Percentiles rank a stretch among this genome's conserved stretches.
Conservation (phyloP, 1,140 invertebrate species). For the Trachymyrmex cornetzi region DNA sequence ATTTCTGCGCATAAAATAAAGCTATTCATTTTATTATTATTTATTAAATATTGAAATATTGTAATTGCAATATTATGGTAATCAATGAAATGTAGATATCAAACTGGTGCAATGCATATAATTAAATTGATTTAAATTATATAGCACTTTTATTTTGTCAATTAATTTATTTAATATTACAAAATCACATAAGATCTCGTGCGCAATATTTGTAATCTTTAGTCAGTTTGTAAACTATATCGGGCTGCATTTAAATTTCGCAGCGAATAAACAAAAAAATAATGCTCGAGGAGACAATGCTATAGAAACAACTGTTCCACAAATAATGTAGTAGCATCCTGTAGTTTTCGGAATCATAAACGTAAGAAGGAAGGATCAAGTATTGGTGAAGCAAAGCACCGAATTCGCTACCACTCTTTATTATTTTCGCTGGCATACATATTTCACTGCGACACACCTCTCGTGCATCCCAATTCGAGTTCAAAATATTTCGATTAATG, state of each 20-base stretch:
- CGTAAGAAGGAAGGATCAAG: constrained; percentile 4
- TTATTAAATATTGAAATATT: not conserved
- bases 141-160: not conserved
- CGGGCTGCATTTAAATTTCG: not conserved
- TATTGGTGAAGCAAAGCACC: constrained; percentile 4
- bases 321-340: constrained; percentile 38
- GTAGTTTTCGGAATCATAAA: not conserved
- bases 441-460: not conserved
- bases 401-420: constrained; percentile 73
- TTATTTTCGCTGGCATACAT: constrained; percentile 42
- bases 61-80: not conserved
- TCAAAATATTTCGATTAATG: constrained; percentile 76
- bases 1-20: not conserved
- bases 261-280: constrained; percentile 14
- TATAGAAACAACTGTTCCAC: constrained; percentile 24
- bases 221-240: not conserved
- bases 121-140: constrained; percentile 4
- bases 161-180: not conserved
- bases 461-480: not conserved
- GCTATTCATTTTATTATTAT: not conserved
- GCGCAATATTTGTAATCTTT: not conserved
- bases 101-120: not conserved
- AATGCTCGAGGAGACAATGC: constrained; percentile 1
- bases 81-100: not conserved
- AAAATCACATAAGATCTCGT: not conserved